phyloP scores from a whole-genome alignment of 2,888 invertebrate species.

The Conus canariensis region DNA sequence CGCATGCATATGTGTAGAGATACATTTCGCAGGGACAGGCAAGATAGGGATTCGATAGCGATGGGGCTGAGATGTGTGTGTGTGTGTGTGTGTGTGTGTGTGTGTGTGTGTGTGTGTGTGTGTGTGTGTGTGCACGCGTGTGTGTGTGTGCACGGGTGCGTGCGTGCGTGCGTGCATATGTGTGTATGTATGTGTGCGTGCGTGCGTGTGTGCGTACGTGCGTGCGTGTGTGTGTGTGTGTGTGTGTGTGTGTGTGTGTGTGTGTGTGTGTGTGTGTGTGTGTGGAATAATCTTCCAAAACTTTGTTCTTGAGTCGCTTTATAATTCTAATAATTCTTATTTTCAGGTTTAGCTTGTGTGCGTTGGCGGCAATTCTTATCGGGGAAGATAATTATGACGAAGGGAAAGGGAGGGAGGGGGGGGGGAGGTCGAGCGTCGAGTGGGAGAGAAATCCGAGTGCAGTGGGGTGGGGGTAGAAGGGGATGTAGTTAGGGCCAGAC shows the following conservation, averaged over 20 bases:
- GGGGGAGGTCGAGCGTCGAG: no score
- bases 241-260: neutral
- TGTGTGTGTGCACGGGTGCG: neutral
- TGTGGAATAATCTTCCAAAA: neutral
- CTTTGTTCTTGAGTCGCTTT: no score
- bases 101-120: slow-evolving; percentile 10
- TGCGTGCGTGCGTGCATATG: neutral
- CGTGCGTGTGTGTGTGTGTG: neutral
- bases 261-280: neutral
- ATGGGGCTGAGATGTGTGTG: neutral
- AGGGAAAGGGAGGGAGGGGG: no score
- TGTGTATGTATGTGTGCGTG: slow-evolving; percentile 25
- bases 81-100: slow-evolving; percentile 10
- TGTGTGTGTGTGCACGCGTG: slow-evolving; percentile 12
- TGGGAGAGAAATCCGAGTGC: neutral
- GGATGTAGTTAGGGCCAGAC: no score
- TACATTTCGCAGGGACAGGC: neutral
- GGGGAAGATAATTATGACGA: no score
- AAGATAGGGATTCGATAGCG: neutral
- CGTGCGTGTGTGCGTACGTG: neutral
- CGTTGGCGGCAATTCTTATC: no score
- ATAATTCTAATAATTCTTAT: no score
- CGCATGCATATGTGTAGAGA: neutral
- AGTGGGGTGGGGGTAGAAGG: neutral
- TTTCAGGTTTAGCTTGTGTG: no score